These are phyloP conservation scores for Littorina saxatilis DNA, from an alignment of 1,140 invertebrate genomes.

Conservation along the genomic window DNA sequence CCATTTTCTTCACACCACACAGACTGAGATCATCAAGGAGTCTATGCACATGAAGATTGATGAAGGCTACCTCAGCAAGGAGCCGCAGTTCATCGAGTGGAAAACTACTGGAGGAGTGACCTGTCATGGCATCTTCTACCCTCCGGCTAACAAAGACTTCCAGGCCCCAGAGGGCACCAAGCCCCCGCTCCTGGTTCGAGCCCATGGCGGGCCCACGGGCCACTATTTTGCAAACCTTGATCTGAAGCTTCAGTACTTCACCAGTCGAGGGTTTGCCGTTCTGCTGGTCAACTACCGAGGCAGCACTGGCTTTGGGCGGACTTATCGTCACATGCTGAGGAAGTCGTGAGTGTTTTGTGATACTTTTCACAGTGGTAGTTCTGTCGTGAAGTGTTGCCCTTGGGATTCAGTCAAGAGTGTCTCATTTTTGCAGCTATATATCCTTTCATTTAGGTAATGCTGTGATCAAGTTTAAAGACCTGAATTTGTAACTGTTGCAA, in stretches of 20 bases:
- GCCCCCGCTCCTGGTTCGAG: slow-evolving; percentile 73
- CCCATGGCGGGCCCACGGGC: slow-evolving; percentile 75
- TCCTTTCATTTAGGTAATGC: no score
- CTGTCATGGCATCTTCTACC: slow-evolving; percentile 71
- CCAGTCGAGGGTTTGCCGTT: slow-evolving; percentile 74
- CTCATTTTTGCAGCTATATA: no score
- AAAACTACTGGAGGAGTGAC: slow-evolving; percentile 61
- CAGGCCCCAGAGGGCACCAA: slow-evolving; percentile 59
- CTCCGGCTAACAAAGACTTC: slow-evolving; percentile 72
- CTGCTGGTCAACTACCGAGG: slow-evolving; percentile 76
- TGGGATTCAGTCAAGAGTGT: no score
- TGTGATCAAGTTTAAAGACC: no score
- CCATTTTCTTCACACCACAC: slow-evolving; percentile 47
- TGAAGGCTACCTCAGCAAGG: slow-evolving; percentile 66
- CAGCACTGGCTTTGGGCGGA: slow-evolving; percentile 73
- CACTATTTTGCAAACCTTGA: slow-evolving; percentile 60
- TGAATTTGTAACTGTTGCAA: no score
- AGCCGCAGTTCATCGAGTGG: slow-evolving; percentile 67
- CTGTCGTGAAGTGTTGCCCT: no score
- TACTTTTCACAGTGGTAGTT: not conserved
- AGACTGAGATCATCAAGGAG: slow-evolving; percentile 60
- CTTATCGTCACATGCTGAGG: slow-evolving; percentile 69
- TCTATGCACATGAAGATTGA: slow-evolving; percentile 61
- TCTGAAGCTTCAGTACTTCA: slow-evolving; percentile 75
- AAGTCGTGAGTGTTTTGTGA: slow-evolving; percentile 55